phyloP scores from a whole-genome alignment of 2,888 invertebrate species.

The Harmothoe impar region DNA sequence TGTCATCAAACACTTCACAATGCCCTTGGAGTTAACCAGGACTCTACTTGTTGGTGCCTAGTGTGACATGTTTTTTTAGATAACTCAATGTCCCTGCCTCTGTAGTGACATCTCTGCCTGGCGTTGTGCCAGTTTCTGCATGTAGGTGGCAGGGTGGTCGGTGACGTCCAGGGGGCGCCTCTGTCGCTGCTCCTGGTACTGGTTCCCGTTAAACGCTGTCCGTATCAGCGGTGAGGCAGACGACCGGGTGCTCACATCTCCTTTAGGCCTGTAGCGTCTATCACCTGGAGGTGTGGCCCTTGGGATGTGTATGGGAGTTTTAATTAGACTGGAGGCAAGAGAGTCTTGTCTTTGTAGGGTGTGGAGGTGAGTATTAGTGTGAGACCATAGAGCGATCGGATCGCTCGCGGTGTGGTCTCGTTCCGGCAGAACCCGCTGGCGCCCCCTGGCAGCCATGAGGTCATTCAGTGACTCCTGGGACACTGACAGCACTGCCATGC shows the following conservation, averaged over 20 bases:
- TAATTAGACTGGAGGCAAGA: background rate
- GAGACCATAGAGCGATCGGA: background rate
- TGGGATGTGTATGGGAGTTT: background rate
- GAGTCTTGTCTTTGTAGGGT: background rate
- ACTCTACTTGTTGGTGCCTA: too few species aligned
- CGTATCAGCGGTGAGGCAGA: background rate
- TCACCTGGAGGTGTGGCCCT: background rate
- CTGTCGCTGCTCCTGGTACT: background rate
- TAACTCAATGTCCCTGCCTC: background rate
- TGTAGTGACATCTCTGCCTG: background rate
- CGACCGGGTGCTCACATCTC: background rate
- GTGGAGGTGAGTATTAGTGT: background rate
- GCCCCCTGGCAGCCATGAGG: background rate
- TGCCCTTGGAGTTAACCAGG: too few species aligned
- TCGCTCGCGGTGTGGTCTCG: background rate
- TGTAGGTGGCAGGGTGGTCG: background rate
- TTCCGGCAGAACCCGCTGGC: background rate
- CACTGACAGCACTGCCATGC: background rate
- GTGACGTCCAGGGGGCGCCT: background rate
- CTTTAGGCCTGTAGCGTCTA: background rate
- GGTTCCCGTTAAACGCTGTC: too few species aligned
- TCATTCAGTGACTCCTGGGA: conserved; percentile 36
- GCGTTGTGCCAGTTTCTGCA: background rate
- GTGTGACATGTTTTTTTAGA: too few species aligned
- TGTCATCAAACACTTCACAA: too few species aligned